Percentiles rank a stretch among this genome's conserved stretches.
These are phyloP conservation scores for Scalopus aquaticus DNA, from an alignment of 2,113 vertebrate genomes.

Conservation along the genomic window DNA sequence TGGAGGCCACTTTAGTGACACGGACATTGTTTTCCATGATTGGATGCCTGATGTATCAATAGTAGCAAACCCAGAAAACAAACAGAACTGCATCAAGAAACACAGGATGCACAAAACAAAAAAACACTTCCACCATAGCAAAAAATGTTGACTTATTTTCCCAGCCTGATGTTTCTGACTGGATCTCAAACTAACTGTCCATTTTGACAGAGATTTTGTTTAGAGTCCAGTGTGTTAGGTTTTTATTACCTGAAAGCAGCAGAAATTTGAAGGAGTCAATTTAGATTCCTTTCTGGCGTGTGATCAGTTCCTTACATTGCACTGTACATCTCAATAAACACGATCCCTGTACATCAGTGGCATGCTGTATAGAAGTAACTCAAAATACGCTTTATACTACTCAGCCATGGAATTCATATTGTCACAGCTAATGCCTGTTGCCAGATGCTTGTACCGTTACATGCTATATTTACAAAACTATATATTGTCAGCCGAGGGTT, in stretches of 20 bases:
- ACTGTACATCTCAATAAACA: slow-evolving; percentile 86
- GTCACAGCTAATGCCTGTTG: slow-evolving; percentile 77
- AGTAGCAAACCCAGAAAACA: slow-evolving; percentile 73
- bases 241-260: slow-evolving; percentile 88
- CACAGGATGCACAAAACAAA: not conserved
- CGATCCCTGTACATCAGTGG: slow-evolving; percentile 66
- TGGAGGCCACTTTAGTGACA: slow-evolving; percentile 88
- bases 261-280: slow-evolving; percentile 86
- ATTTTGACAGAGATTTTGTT: slow-evolving; percentile 88
- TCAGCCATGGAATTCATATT: slow-evolving; percentile 75
- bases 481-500: slow-evolving; percentile 74
- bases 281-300: slow-evolving; percentile 84
- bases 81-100: slow-evolving; percentile 11
- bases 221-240: slow-evolving; percentile 84
- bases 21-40: slow-evolving; percentile 89
- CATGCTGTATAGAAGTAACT: slow-evolving; percentile 61
- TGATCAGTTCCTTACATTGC: slow-evolving; percentile 81
- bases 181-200: slow-evolving; percentile 84
- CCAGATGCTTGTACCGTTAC: slow-evolving; percentile 65
- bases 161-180: slow-evolving; percentile 84
- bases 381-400: slow-evolving; percentile 77
- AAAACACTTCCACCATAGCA: not conserved
- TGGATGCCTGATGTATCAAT: slow-evolving; percentile 88
- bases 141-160: slow-evolving; percentile 85
- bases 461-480: slow-evolving; percentile 81